phyloP scores from a whole-genome alignment of 1,140 invertebrate species.

The Drosophila ohnishii region DNA sequence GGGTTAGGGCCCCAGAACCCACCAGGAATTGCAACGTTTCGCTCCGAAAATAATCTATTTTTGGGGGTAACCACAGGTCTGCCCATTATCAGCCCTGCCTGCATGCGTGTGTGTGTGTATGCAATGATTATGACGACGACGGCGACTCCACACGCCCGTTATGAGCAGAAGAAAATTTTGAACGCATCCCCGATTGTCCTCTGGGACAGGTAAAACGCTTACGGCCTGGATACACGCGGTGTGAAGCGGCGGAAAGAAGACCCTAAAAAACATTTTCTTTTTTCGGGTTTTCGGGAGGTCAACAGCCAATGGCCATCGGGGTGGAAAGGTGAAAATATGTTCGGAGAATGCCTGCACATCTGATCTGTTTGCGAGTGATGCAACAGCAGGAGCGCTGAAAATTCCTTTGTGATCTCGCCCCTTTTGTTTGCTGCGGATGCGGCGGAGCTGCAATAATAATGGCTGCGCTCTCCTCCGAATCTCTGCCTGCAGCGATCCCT shows the following conservation, averaged over 20 bases:
- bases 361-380: conserved; percentile 70
- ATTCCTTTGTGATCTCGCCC: conserved; percentile 70
- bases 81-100: conserved; percentile 23
- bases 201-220: conserved; percentile 61
- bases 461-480: conserved; percentile 29
- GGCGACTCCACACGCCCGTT: conserved; percentile 33
- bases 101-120: conserved; percentile 32
- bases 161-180: conserved; percentile 27
- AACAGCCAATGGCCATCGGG: conserved; percentile 54
- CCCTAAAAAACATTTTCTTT: conserved; percentile 44
- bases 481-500: conserved; percentile 44
- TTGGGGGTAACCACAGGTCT: conserved; percentile 41
- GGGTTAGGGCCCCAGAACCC: conserved; percentile 60
- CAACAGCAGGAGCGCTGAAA: conserved; percentile 69
- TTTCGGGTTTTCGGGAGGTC: conserved; percentile 58
- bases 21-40: conserved; percentile 40
- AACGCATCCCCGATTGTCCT: conserved; percentile 39
- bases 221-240: conserved; percentile 27
- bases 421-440: conserved; percentile 41
- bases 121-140: conserved; percentile 38
- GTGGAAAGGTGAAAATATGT: conserved; percentile 29
- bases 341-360: conserved; percentile 58
- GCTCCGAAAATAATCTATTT: conserved; percentile 45
- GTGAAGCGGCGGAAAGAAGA: conserved; percentile 52
- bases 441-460: conserved; percentile 33